Base-by-base conservation (phyloP, 2,113 vertebrate genomes). In the Caranx melampygus region DNA sequence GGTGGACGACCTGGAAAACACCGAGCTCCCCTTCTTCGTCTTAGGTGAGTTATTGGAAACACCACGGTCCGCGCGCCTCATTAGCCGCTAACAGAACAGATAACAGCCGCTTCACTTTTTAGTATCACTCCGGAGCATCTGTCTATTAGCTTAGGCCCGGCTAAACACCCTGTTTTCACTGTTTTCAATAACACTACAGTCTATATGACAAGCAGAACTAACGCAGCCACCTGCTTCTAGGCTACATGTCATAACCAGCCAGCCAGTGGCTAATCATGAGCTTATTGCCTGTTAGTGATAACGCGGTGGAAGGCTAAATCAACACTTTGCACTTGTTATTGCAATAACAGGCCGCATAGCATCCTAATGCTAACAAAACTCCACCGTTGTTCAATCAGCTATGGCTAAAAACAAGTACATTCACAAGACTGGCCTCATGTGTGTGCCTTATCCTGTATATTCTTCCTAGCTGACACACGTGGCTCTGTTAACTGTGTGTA, bases 1-100 rank as follows among this genome's bases (percentile, higher is more conserved):
- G 75, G 96, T 99, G 86, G 98, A 99, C 86, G 98, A 99, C 87
- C 95, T 99, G 95, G 98, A 99, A 91, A 99, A 99, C 82, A 99
- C 98, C 16, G 98, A 99, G 92, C 97, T 99, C 67, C 98, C 98
- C 14, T 99, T 96, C 86, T 99, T 99, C 93, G 97, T 93, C 61
- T 8, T 93, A 2, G 91, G 91, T 93, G 75, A 93, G 91, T 79
- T 0, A 64, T 67, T 2, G 16, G 5, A 7, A 12, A 20, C 31
- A 4, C 42, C 5, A 1, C 47, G 9, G 13, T 21, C 37, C 5
- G 49, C 11, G 55, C 59, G 6, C 34, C 26, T 47, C 47, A 54
- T 64, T 82, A 72, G 58, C 72, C 40, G 49, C 75, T 70, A 75
- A 78, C 57, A 37, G 35, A 66, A 10, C 73, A 14, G 47, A 44